Evolutionary conservation across 2,113 vertebrate genomes (phyloP).

Genomic region (Phylloscopus whistleri): DNA sequence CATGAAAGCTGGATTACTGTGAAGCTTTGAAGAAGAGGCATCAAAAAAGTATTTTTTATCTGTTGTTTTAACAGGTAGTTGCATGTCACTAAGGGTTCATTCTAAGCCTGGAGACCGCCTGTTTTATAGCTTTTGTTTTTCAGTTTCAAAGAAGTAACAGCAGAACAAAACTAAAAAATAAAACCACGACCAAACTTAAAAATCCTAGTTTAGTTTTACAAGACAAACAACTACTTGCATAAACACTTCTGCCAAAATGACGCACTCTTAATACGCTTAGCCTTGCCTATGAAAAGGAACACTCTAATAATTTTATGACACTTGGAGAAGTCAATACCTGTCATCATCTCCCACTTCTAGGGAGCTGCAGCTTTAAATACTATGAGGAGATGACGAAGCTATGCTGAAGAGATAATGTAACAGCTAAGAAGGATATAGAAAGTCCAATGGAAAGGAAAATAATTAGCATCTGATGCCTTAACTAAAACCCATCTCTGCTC

Average conservation of each 20-base stretch:
- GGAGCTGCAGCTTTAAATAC: neutral
- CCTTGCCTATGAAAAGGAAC: neutral
- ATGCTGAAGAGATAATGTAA: neutral
- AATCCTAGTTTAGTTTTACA: neutral
- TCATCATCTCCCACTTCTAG: neutral
- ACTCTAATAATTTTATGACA: neutral
- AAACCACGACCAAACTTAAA: neutral
- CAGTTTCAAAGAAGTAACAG: constrained; percentile 17
- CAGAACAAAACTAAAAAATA: neutral
- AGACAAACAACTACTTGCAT: neutral
- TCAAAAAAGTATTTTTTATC: neutral
- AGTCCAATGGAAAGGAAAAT: neutral
- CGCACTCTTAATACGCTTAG: neutral
- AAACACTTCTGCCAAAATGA: neutral
- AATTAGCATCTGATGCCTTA: neutral
- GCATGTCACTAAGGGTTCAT: neutral
- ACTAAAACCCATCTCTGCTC: neutral
- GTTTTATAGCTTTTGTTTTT: neutral
- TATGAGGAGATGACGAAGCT: neutral
- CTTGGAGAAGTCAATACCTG: neutral
- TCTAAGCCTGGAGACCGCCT: neutral
- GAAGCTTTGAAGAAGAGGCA: constrained; percentile 20
- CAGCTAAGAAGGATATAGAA: neutral
- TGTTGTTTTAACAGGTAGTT: neutral
- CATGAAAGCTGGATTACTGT: constrained; percentile 8